Conservation (phyloP, 2,113 vertebrate genomes). For the Toxotes jaculatrix region DNA sequence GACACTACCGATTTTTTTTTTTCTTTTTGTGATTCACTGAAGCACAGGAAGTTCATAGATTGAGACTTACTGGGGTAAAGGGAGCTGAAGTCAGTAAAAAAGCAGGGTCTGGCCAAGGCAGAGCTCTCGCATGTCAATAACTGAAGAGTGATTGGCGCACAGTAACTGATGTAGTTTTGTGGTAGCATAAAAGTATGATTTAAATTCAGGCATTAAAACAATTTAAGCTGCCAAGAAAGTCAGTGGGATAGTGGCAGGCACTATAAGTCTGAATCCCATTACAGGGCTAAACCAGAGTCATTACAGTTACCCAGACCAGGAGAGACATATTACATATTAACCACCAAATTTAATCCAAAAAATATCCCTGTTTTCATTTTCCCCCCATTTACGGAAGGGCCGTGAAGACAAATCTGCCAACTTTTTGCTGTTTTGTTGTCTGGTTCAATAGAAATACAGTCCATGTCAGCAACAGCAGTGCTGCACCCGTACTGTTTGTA, state of each 20-base stretch:
- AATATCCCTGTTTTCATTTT: slow-evolving; percentile 23
- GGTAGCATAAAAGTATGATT: slow-evolving; percentile 35
- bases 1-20: background rate
- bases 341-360: slow-evolving; percentile 33
- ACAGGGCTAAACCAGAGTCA: slow-evolving; percentile 20
- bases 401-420: background rate
- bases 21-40: slow-evolving; percentile 16
- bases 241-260: slow-evolving; percentile 22
- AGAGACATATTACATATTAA: slow-evolving; percentile 39
- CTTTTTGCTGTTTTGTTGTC: background rate
- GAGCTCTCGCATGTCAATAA: slow-evolving; percentile 28
- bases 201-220: slow-evolving; percentile 42
- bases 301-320: slow-evolving; percentile 41
- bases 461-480: slow-evolving; percentile 17
- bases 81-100: background rate
- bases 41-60: slow-evolving; percentile 34
- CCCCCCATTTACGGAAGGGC: background rate
- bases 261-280: slow-evolving; percentile 39
- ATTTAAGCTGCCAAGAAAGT: slow-evolving; percentile 29
- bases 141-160: slow-evolving; percentile 19
- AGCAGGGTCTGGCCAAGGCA: background rate
- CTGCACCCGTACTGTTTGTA: slow-evolving; percentile 13
- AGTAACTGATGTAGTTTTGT: slow-evolving; percentile 30
- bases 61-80: slow-evolving; percentile 25
- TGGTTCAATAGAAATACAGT: slow-evolving; percentile 4